Conservation (phyloP, 30 jellyfish, hydroid and myxozoan genomes). For the Mastigias papua region DNA sequence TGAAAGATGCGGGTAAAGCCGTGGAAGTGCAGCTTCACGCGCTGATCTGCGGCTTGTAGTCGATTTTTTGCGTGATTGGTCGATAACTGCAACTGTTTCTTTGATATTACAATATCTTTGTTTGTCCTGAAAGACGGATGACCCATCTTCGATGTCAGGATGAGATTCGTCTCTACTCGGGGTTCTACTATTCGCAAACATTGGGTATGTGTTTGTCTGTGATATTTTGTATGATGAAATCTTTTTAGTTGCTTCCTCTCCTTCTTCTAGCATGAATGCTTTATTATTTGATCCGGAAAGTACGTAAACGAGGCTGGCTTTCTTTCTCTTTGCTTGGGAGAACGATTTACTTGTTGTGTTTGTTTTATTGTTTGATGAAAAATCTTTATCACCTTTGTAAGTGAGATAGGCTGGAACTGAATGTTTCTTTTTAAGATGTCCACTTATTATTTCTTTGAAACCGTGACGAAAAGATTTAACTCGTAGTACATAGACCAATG, state of each 20-base stretch:
- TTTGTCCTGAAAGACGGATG: not conserved
- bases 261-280: constrained; percentile 45
- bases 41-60: not conserved
- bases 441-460: constrained; percentile 30
- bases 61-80: not conserved
- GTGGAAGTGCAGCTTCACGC: not conserved
- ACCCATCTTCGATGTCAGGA: not conserved
- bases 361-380: not conserved
- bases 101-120: not conserved
- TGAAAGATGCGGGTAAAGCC: constrained; percentile 47
- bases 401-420: constrained; percentile 44
- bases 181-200: not conserved
- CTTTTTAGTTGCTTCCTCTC: constrained; percentile 30
- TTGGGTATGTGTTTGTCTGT: constrained; percentile 20
- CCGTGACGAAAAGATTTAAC: constrained; percentile 70
- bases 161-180: not conserved
- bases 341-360: constrained; percentile 4
- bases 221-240: constrained; percentile 25
- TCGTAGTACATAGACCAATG: constrained; percentile 75
- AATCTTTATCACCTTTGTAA: not conserved
- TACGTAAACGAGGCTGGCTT: constrained; percentile 37
- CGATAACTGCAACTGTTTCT: constrained; percentile 48
- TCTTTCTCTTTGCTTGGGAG: not conserved
- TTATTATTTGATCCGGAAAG: constrained; percentile 39
- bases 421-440: constrained; percentile 16